Percentiles rank a stretch among this genome's conserved stretches.
phyloP scores from a whole-genome alignment of 2,888 invertebrate genomes.

The Cyaniris semiargus region DNA sequence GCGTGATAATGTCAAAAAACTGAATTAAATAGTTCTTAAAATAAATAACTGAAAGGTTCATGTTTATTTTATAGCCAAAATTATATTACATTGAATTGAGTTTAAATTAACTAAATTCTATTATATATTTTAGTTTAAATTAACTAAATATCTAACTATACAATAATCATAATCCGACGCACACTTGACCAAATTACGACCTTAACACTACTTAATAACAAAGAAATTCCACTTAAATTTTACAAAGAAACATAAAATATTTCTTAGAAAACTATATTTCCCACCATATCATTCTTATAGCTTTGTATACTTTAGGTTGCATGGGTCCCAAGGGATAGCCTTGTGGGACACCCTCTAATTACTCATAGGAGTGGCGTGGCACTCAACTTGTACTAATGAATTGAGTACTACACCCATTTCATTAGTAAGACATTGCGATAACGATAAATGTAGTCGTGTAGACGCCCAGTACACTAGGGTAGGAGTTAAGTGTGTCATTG shows the following conservation, averaged over 20 bases:
- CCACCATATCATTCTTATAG: constrained; percentile 5
- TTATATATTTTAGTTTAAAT: too few relatives aligned
- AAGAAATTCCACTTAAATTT: not conserved
- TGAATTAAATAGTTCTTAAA: too few relatives aligned
- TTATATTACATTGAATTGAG: too few relatives aligned
- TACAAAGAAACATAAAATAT: constrained; percentile 10
- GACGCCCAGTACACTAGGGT: too few relatives aligned
- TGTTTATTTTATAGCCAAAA: too few relatives aligned
- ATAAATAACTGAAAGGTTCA: too few relatives aligned
- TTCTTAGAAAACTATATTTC: not conserved
- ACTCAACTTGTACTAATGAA: not conserved
- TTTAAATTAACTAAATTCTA: too few relatives aligned
- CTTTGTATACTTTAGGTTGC: constrained; percentile 8
- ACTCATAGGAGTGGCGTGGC: constrained; percentile 24
- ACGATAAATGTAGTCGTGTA: constrained; percentile 10
- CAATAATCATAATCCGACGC: not conserved
- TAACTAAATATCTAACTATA: not conserved
- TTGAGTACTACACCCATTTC: constrained; percentile 24
- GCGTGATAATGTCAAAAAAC: not conserved
- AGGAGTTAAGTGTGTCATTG: not conserved
- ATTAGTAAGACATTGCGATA: constrained; percentile 27
- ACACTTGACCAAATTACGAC: constrained; percentile 2
- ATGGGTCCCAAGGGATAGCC: constrained; percentile 20
- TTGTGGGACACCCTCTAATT: constrained; percentile 26
- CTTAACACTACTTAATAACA: not conserved